Evolutionary conservation across 1,140 invertebrate genomes (phyloP).

Genomic region (Delia radicum): DNA sequence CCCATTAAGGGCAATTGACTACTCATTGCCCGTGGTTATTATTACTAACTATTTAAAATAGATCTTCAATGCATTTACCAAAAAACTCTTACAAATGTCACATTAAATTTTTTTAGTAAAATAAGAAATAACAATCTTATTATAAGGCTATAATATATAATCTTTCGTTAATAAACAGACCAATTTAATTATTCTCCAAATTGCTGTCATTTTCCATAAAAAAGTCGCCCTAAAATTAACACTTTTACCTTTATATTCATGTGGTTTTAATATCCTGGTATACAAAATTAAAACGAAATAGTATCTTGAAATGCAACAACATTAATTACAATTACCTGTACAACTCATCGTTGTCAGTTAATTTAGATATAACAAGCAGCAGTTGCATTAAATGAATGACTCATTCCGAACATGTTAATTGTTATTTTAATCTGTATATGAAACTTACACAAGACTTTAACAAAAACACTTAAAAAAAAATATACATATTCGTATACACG

Average conservation of each 20-base stretch:
- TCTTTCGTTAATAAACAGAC: neutral
- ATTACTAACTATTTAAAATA: too few relatives aligned
- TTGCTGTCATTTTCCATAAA: neutral
- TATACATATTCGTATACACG: neutral
- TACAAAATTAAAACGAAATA: neutral
- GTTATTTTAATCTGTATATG: conserved; percentile 14
- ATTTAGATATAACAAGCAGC: conserved; percentile 15
- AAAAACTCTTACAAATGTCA: too few relatives aligned
- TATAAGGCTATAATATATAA: too few relatives aligned
- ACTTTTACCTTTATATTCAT: conserved; percentile 5
- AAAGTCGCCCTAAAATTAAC: conserved; percentile 11
- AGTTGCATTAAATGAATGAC: neutral
- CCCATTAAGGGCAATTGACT: too few relatives aligned
- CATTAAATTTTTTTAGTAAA: too few relatives aligned
- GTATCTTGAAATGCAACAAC: conserved; percentile 21
- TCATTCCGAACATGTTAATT: conserved; percentile 19
- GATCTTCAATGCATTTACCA: too few relatives aligned
- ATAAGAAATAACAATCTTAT: too few relatives aligned
- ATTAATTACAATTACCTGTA: conserved; percentile 24
- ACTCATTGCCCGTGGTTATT: too few relatives aligned
- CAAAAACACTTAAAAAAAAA: neutral
- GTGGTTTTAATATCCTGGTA: neutral
- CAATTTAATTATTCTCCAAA: neutral
- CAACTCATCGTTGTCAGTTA: conserved; percentile 23
- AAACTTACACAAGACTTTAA: conserved; percentile 7